Percentiles rank a stretch among this genome's conserved stretches.
phyloP scores from a whole-genome alignment of 2,888 invertebrate genomes.

The Lacanobia oleracea region DNA sequence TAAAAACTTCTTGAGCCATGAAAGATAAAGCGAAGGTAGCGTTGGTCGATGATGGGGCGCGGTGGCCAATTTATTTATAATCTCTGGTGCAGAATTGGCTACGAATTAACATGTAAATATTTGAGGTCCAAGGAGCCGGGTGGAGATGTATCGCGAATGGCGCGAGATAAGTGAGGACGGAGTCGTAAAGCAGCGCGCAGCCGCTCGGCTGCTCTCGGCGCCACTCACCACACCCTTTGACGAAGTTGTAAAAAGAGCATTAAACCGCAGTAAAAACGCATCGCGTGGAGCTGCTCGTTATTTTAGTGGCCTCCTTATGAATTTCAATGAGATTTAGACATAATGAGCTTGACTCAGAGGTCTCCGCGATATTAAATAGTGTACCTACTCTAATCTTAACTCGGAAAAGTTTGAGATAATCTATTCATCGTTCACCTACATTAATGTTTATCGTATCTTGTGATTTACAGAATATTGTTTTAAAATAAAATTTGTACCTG shows the following conservation, averaged over 20 bases:
- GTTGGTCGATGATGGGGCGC: slow-evolving; percentile 82
- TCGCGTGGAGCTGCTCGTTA: slow-evolving; percentile 83
- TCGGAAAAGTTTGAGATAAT: slow-evolving; percentile 52
- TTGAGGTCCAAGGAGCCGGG: slow-evolving; percentile 88
- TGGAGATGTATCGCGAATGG: slow-evolving; percentile 88
- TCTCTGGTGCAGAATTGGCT: slow-evolving; percentile 89
- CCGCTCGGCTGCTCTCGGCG: slow-evolving; percentile 68
- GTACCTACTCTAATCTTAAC: slow-evolving; percentile 65
- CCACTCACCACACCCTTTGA: slow-evolving; percentile 85
- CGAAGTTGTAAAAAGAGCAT: slow-evolving; percentile 90
- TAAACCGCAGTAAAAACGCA: slow-evolving; percentile 91
- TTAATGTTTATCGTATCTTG: slow-evolving; percentile 46
- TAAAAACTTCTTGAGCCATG: slow-evolving; percentile 86
- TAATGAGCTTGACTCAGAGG: slow-evolving; percentile 77
- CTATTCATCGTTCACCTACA: slow-evolving; percentile 59
- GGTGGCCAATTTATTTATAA: slow-evolving; percentile 89
- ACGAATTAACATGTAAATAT: slow-evolving; percentile 91
- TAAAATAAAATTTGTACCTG: slow-evolving; percentile 67
- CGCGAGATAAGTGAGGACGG: slow-evolving; percentile 86
- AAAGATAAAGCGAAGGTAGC: slow-evolving; percentile 86
- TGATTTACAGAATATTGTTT: neutral
- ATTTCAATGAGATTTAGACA: slow-evolving; percentile 87
- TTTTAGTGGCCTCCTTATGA: slow-evolving; percentile 88
- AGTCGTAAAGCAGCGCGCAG: slow-evolving; percentile 85
- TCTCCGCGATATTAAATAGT: slow-evolving; percentile 75